Conservation (phyloP, 2,113 vertebrate species). For the Varanus komodoensis region DNA sequence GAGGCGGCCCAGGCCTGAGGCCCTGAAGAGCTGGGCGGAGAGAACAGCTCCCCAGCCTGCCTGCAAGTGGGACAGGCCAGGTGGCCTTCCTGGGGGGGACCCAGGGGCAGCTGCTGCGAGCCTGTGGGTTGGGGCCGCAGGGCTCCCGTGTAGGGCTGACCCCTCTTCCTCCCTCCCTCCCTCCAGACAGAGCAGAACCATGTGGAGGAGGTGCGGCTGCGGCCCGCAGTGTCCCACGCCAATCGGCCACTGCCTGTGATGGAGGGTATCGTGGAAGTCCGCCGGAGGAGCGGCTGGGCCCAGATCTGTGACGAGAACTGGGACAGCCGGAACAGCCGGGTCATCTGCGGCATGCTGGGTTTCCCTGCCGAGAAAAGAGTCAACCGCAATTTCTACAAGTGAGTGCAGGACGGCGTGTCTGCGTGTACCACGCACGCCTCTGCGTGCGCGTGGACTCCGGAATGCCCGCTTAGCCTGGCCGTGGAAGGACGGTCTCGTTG, state of each 20-base stretch:
- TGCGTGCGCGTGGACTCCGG: background rate
- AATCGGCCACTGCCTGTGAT: slow-evolving; percentile 82
- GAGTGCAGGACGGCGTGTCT: slow-evolving; percentile 55
- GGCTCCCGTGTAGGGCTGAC: background rate
- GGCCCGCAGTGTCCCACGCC: slow-evolving; percentile 76
- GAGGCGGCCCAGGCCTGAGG: background rate
- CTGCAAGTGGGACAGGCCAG: no score
- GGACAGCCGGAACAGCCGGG: slow-evolving; percentile 87
- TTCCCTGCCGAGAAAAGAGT: slow-evolving; percentile 91
- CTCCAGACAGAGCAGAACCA: slow-evolving; percentile 83
- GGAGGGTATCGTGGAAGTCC: slow-evolving; percentile 93
- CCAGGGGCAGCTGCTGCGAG: background rate
- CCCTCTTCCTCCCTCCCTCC: no score
- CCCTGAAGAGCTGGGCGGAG: background rate
- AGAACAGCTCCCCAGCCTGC: fast-evolving
- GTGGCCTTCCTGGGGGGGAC: background rate
- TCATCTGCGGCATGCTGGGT: slow-evolving; percentile 96
- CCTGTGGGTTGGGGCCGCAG: no score
- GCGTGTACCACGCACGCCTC: no score
- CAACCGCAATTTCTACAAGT: slow-evolving; percentile 97
- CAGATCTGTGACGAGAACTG: slow-evolving; percentile 92
- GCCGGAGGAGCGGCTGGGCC: slow-evolving; percentile 84
- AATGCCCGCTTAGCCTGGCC: background rate
- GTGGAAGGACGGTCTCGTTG: no score
- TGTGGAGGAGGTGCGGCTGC: slow-evolving; percentile 90